These are phyloP conservation scores for Albula goreensis DNA, from an alignment of 2,113 vertebrate genomes.

Conservation along the genomic window DNA sequence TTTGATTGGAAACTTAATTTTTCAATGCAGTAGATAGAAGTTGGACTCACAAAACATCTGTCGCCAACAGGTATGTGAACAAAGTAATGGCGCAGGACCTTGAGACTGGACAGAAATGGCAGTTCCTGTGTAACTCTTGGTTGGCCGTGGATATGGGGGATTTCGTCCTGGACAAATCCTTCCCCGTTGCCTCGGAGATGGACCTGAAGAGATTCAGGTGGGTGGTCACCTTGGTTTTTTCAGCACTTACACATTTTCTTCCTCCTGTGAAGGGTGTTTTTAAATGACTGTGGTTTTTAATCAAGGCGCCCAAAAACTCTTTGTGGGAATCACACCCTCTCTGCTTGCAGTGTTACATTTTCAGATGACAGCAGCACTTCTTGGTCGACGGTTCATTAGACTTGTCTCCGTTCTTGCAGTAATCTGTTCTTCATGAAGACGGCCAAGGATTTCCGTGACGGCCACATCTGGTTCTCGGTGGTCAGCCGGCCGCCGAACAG, in stretches of 20 bases:
- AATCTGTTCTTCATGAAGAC: conserved; percentile 93
- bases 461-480: conserved; percentile 92
- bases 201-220: conserved; percentile 92
- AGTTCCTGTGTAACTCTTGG: conserved; percentile 94
- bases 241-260: too few relatives aligned
- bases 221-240: background rate
- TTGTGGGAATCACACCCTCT: too few relatives aligned
- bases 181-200: conserved; percentile 84
- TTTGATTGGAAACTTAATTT: too few relatives aligned
- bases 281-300: too few relatives aligned
- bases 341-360: too few relatives aligned
- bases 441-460: conserved; percentile 84
- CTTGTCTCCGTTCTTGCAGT: conserved; percentile 55
- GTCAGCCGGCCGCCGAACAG: conserved; percentile 83
- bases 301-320: too few relatives aligned
- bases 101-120: conserved; percentile 80
- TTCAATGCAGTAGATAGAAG: too few relatives aligned
- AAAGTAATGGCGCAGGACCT: conserved; percentile 84
- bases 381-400: background rate
- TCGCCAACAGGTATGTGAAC: conserved; percentile 82
- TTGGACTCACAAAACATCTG: background rate
- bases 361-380: too few relatives aligned
- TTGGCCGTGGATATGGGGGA: conserved; percentile 85
- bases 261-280: too few relatives aligned
- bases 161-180: conserved; percentile 84